A percentile compares a stretch with the other conserved stretches of the same genome.
These are phyloP conservation scores for Machimus atricapillus DNA, from an alignment of 2,888 invertebrate species.

Conservation along the genomic window DNA sequence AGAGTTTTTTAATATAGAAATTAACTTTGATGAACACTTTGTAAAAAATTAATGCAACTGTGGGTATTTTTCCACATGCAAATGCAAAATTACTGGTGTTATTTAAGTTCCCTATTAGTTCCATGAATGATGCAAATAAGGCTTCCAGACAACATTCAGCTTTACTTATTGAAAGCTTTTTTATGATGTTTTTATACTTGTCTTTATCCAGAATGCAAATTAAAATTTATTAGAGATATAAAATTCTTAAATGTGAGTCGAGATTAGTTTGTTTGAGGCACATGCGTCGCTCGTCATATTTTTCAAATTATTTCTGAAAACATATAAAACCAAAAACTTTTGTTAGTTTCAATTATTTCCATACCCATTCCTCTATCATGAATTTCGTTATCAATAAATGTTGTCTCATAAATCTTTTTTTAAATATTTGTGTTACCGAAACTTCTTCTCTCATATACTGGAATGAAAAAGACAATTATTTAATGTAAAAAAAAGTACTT, in stretches of 20 bases:
- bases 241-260: neutral
- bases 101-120: neutral
- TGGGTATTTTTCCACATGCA: no score
- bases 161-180: neutral
- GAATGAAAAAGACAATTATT: neutral
- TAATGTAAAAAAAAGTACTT: neutral
- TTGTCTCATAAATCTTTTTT: neutral
- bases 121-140: neutral
- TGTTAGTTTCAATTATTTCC: no score
- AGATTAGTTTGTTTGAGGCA: neutral
- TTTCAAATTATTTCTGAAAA: neutral
- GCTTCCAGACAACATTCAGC: neutral
- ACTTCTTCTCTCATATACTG: neutral
- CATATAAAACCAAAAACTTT: neutral
- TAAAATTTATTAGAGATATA: neutral
- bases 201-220: no score
- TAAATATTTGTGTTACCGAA: neutral
- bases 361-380: neutral
- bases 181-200: neutral
- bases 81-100: no score
- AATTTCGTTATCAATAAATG: neutral
- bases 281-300: neutral
- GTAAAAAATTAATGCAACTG: no score
- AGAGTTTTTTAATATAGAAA: no score
- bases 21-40: no score